Evolutionary conservation across 2,113 vertebrate species (phyloP), one percentile per base, ranked within the genome.

Genomic region (Callionymus lyra): DNA sequence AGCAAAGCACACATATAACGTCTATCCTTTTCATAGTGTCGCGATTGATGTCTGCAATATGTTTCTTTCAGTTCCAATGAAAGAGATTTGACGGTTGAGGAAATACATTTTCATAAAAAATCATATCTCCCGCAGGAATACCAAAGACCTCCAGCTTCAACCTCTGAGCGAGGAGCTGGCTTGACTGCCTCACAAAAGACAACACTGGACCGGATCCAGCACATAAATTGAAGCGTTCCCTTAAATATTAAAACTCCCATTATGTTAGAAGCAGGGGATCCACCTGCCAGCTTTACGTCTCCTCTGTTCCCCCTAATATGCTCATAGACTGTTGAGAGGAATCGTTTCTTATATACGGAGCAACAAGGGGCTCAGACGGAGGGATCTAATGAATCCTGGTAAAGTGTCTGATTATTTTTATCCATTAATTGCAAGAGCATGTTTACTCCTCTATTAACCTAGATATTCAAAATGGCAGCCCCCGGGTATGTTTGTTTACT

Each of bases 341-440:
- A 55, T 60, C 49, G 41, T 74, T 77, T 70, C 72, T 44, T 63
- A 72, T 68, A 68, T 61, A 65, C n/a, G n/a, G 48, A 76, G 74
- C 76, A 74, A 34, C 12, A 27, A 27, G 4, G 8, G 21, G 21
- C 21, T 27, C n/a, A n/a, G n/a, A n/a, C n/a, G n/a, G n/a, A n/a
- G n/a, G n/a, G n/a, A n/a, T n/a, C 21, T 27, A 27, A 27, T 27
- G 21, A 27, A 27, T 27, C 4, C 21, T 8, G 21, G 4, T 27
- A 27, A 27, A 27, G 21, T 27, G 21, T 27, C 21, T 27, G 21
- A 27, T 27, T 8, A 27, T 27, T 27, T 27, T 27, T 8, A n/a
- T 8, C 21, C 4, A 4, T 27, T 4, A 27, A 27, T 27, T 27
- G 21, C 21, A 4, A 27, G 21, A 4, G 21, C 21, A 27, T 27